phyloP scores from a whole-genome alignment of 2,888 invertebrate genomes.

The Cephus sareptanus region DNA sequence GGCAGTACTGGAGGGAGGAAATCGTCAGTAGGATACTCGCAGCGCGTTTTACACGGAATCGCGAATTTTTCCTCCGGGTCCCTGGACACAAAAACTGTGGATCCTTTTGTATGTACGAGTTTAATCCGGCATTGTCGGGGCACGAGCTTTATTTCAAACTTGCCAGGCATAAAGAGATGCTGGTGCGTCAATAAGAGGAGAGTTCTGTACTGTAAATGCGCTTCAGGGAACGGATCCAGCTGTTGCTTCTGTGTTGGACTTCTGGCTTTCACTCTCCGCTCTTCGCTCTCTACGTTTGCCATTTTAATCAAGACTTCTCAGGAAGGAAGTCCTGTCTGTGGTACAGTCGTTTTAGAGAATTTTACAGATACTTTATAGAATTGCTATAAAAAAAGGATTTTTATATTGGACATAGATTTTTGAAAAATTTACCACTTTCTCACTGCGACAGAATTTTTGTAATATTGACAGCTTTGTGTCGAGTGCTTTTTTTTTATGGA shows the following conservation, averaged over 20 bases:
- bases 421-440: not conserved
- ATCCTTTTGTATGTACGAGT: slow-evolving; percentile 56
- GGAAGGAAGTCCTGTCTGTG: slow-evolving; percentile 57
- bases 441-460: not conserved
- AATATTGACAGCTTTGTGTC: not conserved
- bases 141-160: slow-evolving; percentile 60
- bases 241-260: slow-evolving; percentile 60
- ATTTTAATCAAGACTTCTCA: slow-evolving; percentile 64
- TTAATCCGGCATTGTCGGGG: slow-evolving; percentile 59
- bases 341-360: slow-evolving; percentile 44
- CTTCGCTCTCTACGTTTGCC: slow-evolving; percentile 49
- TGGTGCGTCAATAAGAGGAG: slow-evolving; percentile 62
- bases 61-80: not conserved
- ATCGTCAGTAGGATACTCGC: not conserved
- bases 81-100: not conserved
- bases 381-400: not conserved
- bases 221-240: slow-evolving; percentile 66
- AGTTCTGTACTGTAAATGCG: slow-evolving; percentile 65
- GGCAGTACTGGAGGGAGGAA: not conserved
- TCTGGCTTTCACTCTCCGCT: slow-evolving; percentile 39
- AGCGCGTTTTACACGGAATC: not conserved
- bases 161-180: slow-evolving; percentile 32
- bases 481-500: not conserved
- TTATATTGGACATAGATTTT: not conserved
- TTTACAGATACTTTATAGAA: not conserved